Evolutionary conservation across 2,113 vertebrate genomes (phyloP).

Genomic region (Atrichornis clamosus): DNA sequence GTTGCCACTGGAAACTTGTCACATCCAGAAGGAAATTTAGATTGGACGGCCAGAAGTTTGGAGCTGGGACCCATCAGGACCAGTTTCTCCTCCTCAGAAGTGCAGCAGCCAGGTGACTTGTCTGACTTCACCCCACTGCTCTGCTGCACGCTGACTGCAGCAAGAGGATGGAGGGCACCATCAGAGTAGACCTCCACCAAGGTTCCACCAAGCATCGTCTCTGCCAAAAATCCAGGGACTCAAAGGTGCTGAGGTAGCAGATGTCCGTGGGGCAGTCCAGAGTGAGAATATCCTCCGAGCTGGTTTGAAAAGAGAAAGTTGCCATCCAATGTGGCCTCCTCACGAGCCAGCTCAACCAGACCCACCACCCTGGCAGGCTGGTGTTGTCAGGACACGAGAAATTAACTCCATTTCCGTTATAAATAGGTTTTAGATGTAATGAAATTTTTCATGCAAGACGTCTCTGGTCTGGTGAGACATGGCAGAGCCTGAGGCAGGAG

Average conservation of each 20-base stretch:
- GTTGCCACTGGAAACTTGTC: neutral
- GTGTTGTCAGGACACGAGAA: neutral
- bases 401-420: neutral
- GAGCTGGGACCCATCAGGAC: neutral
- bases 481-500: rapidly evolving
- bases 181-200: neutral
- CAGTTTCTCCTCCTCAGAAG: neutral
- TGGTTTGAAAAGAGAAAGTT: neutral
- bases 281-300: neutral
- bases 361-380: neutral
- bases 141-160: neutral
- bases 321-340: neutral
- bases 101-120: rapidly evolving
- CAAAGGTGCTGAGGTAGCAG: neutral
- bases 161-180: neutral
- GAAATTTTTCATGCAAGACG: neutral
- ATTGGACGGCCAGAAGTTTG: neutral
- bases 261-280: rapidly evolving
- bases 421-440: neutral
- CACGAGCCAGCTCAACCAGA: neutral
- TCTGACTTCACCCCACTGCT: neutral
- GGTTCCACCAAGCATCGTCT: neutral
- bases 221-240: neutral
- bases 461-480: neutral
- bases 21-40: neutral